Percentiles rank a stretch among this genome's conserved stretches.
Conservation (phyloP, 2,113 vertebrate species). For the Phalacrocorax pelagicus region DNA sequence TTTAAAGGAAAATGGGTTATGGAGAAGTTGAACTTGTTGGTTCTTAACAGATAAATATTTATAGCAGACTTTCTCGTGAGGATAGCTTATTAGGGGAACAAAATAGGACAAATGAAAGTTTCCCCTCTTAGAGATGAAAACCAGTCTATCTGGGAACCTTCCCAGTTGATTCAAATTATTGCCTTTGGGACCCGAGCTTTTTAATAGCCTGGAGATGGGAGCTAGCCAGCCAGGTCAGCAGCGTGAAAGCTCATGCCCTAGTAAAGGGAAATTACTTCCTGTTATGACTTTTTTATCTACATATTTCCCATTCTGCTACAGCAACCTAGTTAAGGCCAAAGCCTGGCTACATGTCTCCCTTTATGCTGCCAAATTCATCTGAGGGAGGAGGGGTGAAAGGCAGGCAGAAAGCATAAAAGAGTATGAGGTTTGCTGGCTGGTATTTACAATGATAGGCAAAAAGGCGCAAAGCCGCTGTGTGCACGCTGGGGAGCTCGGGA, state of each 20-base stretch:
- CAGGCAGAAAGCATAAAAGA: not conserved
- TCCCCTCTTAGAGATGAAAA: not conserved
- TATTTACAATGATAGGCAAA: not conserved
- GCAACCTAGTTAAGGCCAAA: not conserved
- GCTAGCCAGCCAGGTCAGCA: conserved; percentile 36
- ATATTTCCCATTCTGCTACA: conserved; percentile 32
- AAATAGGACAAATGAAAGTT: not conserved
- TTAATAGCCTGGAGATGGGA: conserved; percentile 30
- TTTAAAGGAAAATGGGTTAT: not conserved
- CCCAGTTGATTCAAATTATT: not conserved
- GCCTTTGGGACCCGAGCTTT: not conserved
- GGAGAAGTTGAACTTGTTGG: not conserved
- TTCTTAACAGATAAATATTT: not conserved
- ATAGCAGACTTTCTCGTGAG: not conserved
- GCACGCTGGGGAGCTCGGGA: not conserved
- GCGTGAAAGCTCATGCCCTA: not conserved
- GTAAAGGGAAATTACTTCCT: conserved; percentile 53
- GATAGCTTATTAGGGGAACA: not conserved
- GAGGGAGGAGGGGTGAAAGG: not conserved
- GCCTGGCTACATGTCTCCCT: not conserved
- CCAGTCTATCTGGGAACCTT: conserved; percentile 23
- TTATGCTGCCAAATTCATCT: not conserved
- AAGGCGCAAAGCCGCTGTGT: not conserved
- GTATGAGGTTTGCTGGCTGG: not conserved
- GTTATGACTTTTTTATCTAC: conserved; percentile 27